Conservation (phyloP, 2,113 vertebrate species). For the Nibea albiflora region DNA sequence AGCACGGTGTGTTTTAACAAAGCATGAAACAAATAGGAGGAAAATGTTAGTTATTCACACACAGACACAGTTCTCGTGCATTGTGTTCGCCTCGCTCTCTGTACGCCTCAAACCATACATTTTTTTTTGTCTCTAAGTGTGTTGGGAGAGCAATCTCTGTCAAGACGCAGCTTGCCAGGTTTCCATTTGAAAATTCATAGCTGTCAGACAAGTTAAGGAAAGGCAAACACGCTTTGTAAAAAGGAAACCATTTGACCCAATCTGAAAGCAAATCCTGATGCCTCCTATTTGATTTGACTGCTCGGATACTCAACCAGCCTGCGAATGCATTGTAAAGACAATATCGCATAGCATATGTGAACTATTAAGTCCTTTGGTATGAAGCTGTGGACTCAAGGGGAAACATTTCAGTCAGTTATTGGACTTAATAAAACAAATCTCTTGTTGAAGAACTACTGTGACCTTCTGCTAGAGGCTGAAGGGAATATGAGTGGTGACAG, state of each 20-base stretch:
- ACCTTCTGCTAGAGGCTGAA: constrained; percentile 59
- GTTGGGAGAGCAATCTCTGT: constrained; percentile 60
- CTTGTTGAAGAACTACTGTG: constrained; percentile 63
- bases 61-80: constrained; percentile 8
- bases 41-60: constrained; percentile 53
- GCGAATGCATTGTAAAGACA: constrained; percentile 44
- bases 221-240: constrained; percentile 76
- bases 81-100: constrained; percentile 23
- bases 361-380: constrained; percentile 67
- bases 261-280: constrained; percentile 62
- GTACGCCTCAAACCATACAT: constrained; percentile 47
- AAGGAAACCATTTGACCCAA: constrained; percentile 69
- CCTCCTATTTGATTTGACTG: constrained; percentile 53
- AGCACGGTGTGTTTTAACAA: constrained; percentile 43
- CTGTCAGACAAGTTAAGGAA: constrained; percentile 73
- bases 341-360: constrained; percentile 62
- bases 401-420: constrained; percentile 76
- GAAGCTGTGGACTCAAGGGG: constrained; percentile 61
- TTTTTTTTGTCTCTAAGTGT: constrained; percentile 55
- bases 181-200: constrained; percentile 75
- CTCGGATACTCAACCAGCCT: constrained; percentile 25
- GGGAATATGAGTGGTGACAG: constrained; percentile 62
- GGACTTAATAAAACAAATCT: constrained; percentile 77
- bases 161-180: constrained; percentile 83
- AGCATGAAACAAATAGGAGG: constrained; percentile 52